Base-by-base conservation (phyloP, 1,140 invertebrate species). In the Daktulosphaira vitifoliae region DNA sequence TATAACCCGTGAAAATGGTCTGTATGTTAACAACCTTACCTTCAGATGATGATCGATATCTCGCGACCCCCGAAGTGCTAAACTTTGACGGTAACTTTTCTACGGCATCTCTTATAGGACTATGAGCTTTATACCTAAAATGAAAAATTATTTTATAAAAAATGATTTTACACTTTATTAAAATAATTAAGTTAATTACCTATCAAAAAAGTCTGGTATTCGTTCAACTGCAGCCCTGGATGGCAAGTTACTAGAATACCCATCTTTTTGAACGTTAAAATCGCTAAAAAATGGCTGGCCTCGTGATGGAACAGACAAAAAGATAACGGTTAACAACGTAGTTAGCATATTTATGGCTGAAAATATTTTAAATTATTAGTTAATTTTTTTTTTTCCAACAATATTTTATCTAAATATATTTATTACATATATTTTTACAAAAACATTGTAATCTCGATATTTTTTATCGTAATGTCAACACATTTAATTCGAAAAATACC, bases 51-150 rank as follows among this genome's bases (percentile, higher is more conserved):
- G 46, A 16, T 48, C 56, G 42, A 29, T 62, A 62, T 33, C 26
- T 62, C 9, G 56, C 44, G 2, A 6, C 29, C 39, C 9, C 1
- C 25, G 15, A 18, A 39, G 39, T 25, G 42, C 56, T 8, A 18
- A 33, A 26, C 29, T 62, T 62, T 13, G 56, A 62, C 11, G 80
- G 79, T 42, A 84, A 75, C 69, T 80, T 81, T 74, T 87, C 84
- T 0, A 87, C 84, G 0, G 85, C 81, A 72, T 86, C 84, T 70
- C 85, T 75, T 22, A 86, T 68, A 3, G 79, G 70, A 78, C 49
- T 78, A 49, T 68, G 75, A 67, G 68, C 68, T 69, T n/a, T 64
- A 37, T 50, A 54, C 46, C 69, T 69, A 33, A 38, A 67, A 70
- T 16, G 18, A 42, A 1, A 9, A 42, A 33, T 33, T 33, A 33